phyloP scores from a whole-genome alignment of 2,888 invertebrate genomes.

The Drosophila monieri region DNA sequence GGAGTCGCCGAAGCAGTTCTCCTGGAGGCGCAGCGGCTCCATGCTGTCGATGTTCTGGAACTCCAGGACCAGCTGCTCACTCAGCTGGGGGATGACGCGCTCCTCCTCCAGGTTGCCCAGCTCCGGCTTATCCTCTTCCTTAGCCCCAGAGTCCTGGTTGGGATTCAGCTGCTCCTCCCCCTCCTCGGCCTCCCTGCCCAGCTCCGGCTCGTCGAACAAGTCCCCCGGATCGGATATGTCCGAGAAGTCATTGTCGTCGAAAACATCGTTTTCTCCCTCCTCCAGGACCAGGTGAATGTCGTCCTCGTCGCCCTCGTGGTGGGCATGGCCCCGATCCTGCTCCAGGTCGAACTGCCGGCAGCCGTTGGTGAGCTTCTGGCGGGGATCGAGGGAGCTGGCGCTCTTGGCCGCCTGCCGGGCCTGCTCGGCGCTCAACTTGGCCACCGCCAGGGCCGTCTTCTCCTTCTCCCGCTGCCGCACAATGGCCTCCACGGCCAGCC shows the following conservation, averaged over 20 bases:
- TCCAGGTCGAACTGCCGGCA: conserved; percentile 11
- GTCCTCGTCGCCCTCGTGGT: conserved; percentile 59
- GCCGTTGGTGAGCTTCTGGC: conserved; percentile 37
- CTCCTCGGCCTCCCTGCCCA: conserved; percentile 81
- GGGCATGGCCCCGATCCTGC: neutral
- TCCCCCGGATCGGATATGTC: conserved; percentile 63
- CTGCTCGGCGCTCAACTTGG: conserved; percentile 85
- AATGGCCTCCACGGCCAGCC: conserved; percentile 97
- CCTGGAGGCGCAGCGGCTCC: conserved; percentile 74
- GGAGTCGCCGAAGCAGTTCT: conserved; percentile 80
- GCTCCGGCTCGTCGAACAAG: conserved; percentile 85
- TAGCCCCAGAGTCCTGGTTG: neutral
- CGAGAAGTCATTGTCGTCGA: conserved; percentile 82
- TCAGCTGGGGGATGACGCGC: conserved; percentile 51
- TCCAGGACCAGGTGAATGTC: conserved; percentile 81
- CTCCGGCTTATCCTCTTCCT: conserved; percentile 38
- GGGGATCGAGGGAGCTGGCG: neutral
- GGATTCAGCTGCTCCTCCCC: conserved; percentile 29
- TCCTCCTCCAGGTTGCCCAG: conserved; percentile 43
- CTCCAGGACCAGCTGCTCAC: conserved; percentile 63
- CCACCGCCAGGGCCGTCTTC: conserved; percentile 92
- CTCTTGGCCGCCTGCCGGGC: conserved; percentile 84
- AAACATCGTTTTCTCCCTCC: conserved; percentile 85
- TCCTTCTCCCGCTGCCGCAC: conserved; percentile 92
- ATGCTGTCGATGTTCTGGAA: conserved; percentile 75